Evolutionary conservation across 2,797 vertebrate genomes (phyloP).

Genomic region (Sebastolobus altivelis): DNA sequence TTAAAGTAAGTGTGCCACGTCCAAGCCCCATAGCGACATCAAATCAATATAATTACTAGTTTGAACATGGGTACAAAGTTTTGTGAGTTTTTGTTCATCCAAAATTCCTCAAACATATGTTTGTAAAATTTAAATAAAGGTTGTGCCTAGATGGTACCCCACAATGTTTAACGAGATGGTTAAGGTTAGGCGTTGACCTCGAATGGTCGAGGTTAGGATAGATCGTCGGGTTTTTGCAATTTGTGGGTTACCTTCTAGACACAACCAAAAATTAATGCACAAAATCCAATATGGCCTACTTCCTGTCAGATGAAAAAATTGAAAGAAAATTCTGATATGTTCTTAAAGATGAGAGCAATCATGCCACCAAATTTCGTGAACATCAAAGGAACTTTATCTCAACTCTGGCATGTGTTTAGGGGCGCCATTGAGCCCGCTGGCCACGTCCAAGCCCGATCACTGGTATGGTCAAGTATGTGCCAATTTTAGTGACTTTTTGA

Average conservation of each 20-base stretch:
- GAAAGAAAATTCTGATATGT: not conserved
- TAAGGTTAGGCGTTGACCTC: not conserved
- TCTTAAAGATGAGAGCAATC: not conserved
- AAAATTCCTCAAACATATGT: not conserved
- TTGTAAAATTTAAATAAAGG: not conserved
- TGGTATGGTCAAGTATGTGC: not conserved
- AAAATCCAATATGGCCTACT: not conserved
- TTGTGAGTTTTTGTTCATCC: not conserved
- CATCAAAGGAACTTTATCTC: not conserved
- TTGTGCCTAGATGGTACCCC: not conserved
- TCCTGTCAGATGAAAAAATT: not conserved
- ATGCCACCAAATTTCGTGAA: not conserved
- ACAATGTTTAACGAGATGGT: not conserved
- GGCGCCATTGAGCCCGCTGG: too few species aligned
- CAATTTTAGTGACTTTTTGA: not conserved
- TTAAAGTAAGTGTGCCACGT: not conserved
- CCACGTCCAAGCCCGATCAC: not conserved
- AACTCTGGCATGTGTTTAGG: not conserved
- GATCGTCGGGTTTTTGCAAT: not conserved
- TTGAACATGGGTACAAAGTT: not conserved
- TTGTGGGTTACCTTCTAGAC: not conserved
- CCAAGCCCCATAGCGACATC: not conserved
- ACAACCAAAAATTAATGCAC: not conserved
- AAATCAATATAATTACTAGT: not conserved
- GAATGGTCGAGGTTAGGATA: not conserved